Evolutionary conservation across 2,888 invertebrate species (phyloP).

Genomic region (Dryobotodes eremita): DNA sequence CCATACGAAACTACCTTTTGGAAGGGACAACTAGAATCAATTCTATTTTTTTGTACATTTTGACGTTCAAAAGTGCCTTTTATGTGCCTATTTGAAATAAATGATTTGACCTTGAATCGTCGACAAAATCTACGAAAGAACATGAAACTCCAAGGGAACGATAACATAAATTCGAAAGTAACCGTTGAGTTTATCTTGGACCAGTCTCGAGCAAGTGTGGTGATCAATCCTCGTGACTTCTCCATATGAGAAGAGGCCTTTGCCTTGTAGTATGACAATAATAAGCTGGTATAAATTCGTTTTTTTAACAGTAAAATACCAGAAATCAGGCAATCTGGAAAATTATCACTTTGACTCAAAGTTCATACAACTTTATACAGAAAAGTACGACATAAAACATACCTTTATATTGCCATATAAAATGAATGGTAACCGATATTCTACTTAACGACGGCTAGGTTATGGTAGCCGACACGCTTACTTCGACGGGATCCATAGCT

Average conservation of each 20-base stretch:
- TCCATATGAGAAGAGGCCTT: not conserved
- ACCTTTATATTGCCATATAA: not conserved
- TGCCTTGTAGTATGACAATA: not conserved
- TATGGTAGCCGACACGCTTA: slow-evolving; percentile 47
- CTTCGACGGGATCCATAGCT: slow-evolving; percentile 23
- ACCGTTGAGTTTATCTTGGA: not conserved
- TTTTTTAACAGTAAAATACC: not conserved
- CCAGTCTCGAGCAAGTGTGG: not conserved
- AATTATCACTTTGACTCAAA: not conserved
- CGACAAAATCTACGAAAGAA: too few species aligned
- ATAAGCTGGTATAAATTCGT: not conserved
- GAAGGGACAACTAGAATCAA: too few species aligned
- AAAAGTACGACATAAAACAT: not conserved
- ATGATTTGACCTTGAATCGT: too few species aligned
- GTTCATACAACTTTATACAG: not conserved
- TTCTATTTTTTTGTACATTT: too few species aligned
- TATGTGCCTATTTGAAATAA: too few species aligned
- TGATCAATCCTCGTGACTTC: not conserved
- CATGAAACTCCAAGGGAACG: too few species aligned
- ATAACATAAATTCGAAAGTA: not conserved
- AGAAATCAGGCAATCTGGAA: not conserved
- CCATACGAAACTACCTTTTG: too few species aligned
- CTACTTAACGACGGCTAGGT: slow-evolving; percentile 21
- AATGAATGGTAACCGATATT: slow-evolving; percentile 29
- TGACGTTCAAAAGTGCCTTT: too few species aligned